Evolutionary conservation across 2,113 vertebrate genomes (phyloP), one percentile per base, ranked within the genome.

Genomic region (Bubo bubo): DNA sequence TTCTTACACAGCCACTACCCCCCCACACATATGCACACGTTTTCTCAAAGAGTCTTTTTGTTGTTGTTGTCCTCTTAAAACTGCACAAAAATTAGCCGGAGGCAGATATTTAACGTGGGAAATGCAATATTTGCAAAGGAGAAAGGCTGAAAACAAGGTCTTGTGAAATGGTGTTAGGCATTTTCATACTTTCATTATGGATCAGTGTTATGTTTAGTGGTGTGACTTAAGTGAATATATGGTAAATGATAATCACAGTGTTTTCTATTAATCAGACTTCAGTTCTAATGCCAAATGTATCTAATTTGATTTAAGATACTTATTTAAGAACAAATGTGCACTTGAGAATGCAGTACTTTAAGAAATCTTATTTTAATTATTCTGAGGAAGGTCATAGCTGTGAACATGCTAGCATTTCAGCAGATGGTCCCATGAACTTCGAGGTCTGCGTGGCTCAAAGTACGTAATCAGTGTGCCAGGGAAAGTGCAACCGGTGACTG

Each of bases 21-120:
- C 24, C 8, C 37, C 5, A 4, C 5, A 4, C 10, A 1, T 34
- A n/a, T 2, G 2, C 28, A 28, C 47, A 10, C 2, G 0, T 52
- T 74, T 52, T 50, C 56, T 90, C 55, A 62, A 39, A 73, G 56
- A 64, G 30, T 49, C 60, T 64, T 88, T 43, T 37, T 66, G 56
- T 86, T 95, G 56, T 37, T 95, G 35, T 73, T 82, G 79, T 84
- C 28, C 28, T 91, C 56, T 72, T 91, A 35, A 90, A 83, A 49
- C 27, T 24, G 11, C 34, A 30, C 49, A 73, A 49, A 74, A 86
- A 86, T 52, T 60, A 89, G 72, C 93, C 7, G 0, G 14, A 88
- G 72, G 86, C 63, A 77, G 71, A 12, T 39, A 6, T 30, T 76
- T 56, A n/a, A 10, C 3, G 26, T 89, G 83, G 73, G 86, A 93